These are phyloP conservation scores for Microhierax caerulescens DNA, from an alignment of 2,797 vertebrate species.

Conservation along the genomic window DNA sequence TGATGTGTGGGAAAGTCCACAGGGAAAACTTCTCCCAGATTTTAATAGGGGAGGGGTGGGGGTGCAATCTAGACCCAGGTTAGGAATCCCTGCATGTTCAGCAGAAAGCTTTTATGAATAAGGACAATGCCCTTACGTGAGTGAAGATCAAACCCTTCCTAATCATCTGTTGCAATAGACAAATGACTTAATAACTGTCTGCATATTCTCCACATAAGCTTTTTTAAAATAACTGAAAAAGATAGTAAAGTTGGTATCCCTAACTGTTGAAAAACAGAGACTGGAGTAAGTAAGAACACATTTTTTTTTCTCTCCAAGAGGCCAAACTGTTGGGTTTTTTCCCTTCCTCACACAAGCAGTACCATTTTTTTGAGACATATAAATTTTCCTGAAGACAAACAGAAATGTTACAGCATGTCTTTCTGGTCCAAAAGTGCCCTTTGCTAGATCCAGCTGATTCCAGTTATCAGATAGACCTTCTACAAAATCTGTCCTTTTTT, in stretches of 20 bases:
- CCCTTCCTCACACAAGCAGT: neutral
- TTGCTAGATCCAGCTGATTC: neutral
- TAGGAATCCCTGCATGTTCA: neutral
- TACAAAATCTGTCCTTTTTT: neutral
- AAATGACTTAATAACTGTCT: conserved; percentile 20
- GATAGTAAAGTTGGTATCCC: neutral
- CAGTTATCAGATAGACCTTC: neutral
- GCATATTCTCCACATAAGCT: neutral
- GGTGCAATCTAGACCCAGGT: neutral
- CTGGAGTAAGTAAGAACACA: neutral
- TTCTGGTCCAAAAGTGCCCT: neutral
- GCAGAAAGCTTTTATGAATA: conserved; percentile 45
- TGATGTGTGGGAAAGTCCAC: neutral
- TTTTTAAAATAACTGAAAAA: neutral
- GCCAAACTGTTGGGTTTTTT: rapidly evolving
- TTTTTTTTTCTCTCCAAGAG: conserved; percentile 8
- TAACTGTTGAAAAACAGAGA: neutral
- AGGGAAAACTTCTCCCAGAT: neutral
- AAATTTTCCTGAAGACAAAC: neutral
- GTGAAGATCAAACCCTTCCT: conserved; percentile 65
- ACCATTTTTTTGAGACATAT: neutral
- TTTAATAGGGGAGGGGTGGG: neutral
- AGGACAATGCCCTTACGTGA: neutral
- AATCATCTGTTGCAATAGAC: conserved; percentile 48
- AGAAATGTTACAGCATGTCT: neutral